Base-by-base conservation (phyloP, 1,140 invertebrate species). In the Euura saliciscinereae region DNA sequence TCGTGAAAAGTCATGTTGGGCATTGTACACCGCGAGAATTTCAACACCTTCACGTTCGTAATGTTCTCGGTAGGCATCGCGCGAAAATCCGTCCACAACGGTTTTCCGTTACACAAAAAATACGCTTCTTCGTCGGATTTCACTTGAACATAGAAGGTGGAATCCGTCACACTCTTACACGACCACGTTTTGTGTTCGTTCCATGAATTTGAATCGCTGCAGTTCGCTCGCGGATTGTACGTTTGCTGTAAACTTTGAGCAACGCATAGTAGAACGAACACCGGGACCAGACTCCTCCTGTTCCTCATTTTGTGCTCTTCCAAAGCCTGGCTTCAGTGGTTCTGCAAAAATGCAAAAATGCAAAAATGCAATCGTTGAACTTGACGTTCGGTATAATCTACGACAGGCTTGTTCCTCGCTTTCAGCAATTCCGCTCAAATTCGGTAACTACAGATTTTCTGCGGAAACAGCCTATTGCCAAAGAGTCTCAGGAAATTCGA, bases 11-110 rank as follows among this genome's bases (percentile, higher is more conserved):
- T 79, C 1, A 69, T 68, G n/a, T 71, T 71, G 1, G 84, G 82
- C 2, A 87, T 74, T 10, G 72, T 69, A 65, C 87, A 88, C 45
- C 71, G 73, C 10, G 43, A 59, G 44, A 84, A 78, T 0, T 45
- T 45, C 2, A 82, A 43, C 0, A 45, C 65, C 1, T 81, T 69
- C 2, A 78, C 70, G 0, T 71, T 6, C 0, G 74, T 59, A 4
- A 76, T 7, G 2, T 65, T 44, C 0, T 68, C 6, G 10, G 76
- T 45, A 5, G 74, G 10, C 4, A 71, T 69, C 2, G 77, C 2
- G 11, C 73, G 44, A 67, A 81, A 84, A 13, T 78, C 65, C 2
- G 65, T 28, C 80, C 80, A 83, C 8, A 75, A 43, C 6, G 74
- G 65, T 3, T 70, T 69, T 6, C 76, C 75, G 10, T 6, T 8